Evolutionary conservation across 53 echinoderm and acorn worm species (phyloP), one percentile per base, ranked within the genome.

Genomic region (Hippasteria phrygiana): DNA sequence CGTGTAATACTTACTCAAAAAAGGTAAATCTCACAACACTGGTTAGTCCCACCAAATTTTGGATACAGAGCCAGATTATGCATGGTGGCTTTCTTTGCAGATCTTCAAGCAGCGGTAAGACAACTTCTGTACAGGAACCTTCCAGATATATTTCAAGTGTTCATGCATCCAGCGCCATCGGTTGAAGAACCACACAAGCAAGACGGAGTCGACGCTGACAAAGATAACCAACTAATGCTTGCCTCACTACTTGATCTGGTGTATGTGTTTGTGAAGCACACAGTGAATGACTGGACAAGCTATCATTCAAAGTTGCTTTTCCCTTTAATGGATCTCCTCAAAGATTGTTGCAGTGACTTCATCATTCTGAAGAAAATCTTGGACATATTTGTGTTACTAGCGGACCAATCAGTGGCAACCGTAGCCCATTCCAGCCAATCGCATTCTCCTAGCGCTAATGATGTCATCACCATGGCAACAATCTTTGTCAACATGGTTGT

Each of bases 351-450:
- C 16, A 24, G 46, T 10, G 75, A 77, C 37, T n/a, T 66, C 65
- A 75, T 88, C 43, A 45, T 86, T 43, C 31, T 92, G 55, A 92
- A 88, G 92, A 65, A 72, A 50, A 20, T 81, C 39, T 83, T 92
- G 33, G 56, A 64, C 36, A 84, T 84, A 14, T 69, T 70, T 18
- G 31, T 48, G 6, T 47, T 48, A 35, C 10, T 48, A n/a, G 51
- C 27, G 50, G 36, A 51, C 46, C 69, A 84, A 43, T 69, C 84
- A 43, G 34, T 35, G 33, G 7, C 18, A 46, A 12, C 26, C 14
- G 43, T 2, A 18, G 9, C 46, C 38, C 41, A 62, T 26, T 65
- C 67, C 1, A 10, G 65, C 67, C 83, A 65, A 20, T 50, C 84
- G 14, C 46, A 84, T 54, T 45, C 78, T 2, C 36, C 20, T 24